Percentiles rank a stretch among this genome's conserved stretches.
These are phyloP conservation scores for Acanthis flammea DNA, from an alignment of 2,797 vertebrate species.

Conservation along the genomic window DNA sequence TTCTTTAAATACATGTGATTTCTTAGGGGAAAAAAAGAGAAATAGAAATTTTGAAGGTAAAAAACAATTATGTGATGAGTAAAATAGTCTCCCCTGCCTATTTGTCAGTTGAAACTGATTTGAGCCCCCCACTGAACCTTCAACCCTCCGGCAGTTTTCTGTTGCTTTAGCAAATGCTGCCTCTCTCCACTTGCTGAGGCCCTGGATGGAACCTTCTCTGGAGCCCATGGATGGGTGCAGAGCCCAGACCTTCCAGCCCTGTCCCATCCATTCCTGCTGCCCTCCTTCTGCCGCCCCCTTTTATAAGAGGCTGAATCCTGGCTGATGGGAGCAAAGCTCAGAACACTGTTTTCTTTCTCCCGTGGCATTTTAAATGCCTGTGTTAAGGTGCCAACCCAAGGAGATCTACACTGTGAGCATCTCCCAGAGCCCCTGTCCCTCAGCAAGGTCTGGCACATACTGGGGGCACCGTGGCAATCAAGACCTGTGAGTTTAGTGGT, in stretches of 20 bases:
- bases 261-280: neutral
- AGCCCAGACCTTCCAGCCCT: neutral
- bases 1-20: neutral
- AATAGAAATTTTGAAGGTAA: neutral
- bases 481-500: neutral
- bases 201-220: neutral
- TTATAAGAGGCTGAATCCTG: neutral
- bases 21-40: neutral
- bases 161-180: neutral
- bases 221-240: neutral
- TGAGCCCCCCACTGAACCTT: neutral
- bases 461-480: neutral
- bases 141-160: neutral
- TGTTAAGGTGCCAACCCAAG: neutral
- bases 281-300: neutral
- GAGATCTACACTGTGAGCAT: accelerated
- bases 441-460: neutral
- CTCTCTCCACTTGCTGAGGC: accelerated
- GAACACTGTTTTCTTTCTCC: neutral
- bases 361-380: accelerated
- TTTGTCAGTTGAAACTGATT: neutral
- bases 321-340: neutral
- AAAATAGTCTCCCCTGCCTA: neutral
- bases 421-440: neutral
- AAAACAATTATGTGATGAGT: neutral